phyloP scores from a whole-genome alignment of 1,140 invertebrate species.

The Coenobita brevimanus region DNA sequence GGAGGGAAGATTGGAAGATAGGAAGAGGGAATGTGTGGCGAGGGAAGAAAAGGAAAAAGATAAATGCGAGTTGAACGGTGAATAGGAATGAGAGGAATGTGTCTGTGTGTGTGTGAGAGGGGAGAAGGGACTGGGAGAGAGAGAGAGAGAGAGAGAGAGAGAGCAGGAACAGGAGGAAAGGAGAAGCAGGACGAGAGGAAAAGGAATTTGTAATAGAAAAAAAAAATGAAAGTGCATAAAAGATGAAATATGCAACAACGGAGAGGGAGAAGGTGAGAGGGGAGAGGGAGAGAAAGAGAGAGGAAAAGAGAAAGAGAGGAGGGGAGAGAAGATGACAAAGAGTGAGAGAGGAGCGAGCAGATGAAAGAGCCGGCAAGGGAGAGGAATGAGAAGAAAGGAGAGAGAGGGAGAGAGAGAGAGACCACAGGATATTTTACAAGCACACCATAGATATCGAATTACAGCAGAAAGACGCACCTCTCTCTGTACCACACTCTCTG shows the following conservation, averaged over 20 bases:
- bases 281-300: no score
- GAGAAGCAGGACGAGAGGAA: no score
- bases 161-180: no score
- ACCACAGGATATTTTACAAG: no score
- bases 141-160: not conserved
- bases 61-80: not conserved
- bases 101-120: slow-evolving; percentile 34
- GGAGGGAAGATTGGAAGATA: slow-evolving; percentile 5
- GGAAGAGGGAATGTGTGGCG: not conserved
- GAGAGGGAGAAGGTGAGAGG: no score
- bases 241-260: not conserved
- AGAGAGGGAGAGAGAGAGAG: not conserved
- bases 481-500: no score
- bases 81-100: slow-evolving; percentile 37
- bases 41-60: not conserved
- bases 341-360: not conserved
- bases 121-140: slow-evolving; percentile 5
- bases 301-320: not conserved
- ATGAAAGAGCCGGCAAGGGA: not conserved
- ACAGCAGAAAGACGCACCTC: not conserved
- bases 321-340: no score
- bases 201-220: no score
- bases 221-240: no score
- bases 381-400: not conserved
- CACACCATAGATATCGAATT: no score